Base-by-base conservation (phyloP, 2,113 vertebrate genomes). In the Cephalophus harveyi region DNA sequence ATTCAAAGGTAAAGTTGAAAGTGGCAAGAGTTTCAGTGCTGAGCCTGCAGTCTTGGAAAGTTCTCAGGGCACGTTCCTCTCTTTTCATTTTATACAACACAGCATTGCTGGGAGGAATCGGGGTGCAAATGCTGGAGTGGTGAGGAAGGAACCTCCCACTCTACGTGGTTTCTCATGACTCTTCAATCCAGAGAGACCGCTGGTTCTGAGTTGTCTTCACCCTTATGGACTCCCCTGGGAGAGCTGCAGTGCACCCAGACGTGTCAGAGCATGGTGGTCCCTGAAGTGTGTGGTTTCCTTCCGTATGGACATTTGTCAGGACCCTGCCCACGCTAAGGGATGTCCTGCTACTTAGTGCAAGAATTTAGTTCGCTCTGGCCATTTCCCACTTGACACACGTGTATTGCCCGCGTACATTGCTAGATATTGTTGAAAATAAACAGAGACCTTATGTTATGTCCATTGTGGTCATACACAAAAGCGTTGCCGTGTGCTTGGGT, bases 381-480 rank as follows among this genome's bases (percentile, higher is more conserved):
- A 94, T 94, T 98, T 90, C 95, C 89, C 62, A 97, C 95, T 91
- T 97, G 95, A 97, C 6, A 0, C 98, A 96, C n/a, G 55, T 52
- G 94, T 62, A 64, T 92, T 97, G 96, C 97, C 97, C 74, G 9
- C 52, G 60, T 94, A 97, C 43, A 95, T 97, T 48, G 97, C 89
- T 98, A 93, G 94, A 98, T 98, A 98, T 98, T 98, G 98, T 99
- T 99, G 97, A 98, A 98, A 98, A 98, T 98, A 98, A 99, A 98
- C 98, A 99, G 98, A 98, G 98, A 98, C 98, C 98, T 98, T 99
- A 99, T 98, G 98, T 98, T 99, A 98, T 98, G 96, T 94, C 99
- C 96, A 96, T 97, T 99, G 99, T 99, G 98, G 97, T 97, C 97
- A 98, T 97, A 92, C 97, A 99, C 99, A 99, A 99, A 99, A 98